phyloP scores from a whole-genome alignment of 2,888 invertebrate genomes.

The Pollenia griseotomentosa region DNA sequence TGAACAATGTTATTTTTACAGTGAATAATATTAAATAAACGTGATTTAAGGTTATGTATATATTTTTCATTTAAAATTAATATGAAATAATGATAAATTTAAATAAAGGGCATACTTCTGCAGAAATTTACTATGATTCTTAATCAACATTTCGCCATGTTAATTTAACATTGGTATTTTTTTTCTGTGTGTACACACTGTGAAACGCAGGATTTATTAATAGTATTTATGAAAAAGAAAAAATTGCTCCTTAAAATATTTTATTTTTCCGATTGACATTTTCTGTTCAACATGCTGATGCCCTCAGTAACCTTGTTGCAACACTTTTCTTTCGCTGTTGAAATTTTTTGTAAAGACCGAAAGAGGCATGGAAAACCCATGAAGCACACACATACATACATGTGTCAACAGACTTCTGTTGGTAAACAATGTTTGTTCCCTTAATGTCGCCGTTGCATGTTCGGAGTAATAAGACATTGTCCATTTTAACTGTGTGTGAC shows the following conservation, averaged over 20 bases:
- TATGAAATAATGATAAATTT: too few species aligned
- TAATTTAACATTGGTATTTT: too few species aligned
- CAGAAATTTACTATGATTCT: too few species aligned
- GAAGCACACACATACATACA: background rate
- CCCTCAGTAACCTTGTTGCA: conserved; percentile 45
- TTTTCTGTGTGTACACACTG: background rate
- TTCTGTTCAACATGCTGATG: conserved; percentile 14
- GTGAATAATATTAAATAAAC: too few species aligned
- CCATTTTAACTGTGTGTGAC: conserved; percentile 41
- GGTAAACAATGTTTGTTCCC: conserved; percentile 44
- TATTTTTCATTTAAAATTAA: too few species aligned
- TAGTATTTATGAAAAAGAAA: background rate
- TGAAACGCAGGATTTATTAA: background rate
- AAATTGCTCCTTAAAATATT: conserved; percentile 25
- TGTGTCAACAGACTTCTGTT: conserved; percentile 3
- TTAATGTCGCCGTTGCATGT: conserved; percentile 47
- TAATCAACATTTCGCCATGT: too few species aligned
- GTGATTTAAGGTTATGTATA: too few species aligned
- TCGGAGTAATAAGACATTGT: conserved; percentile 54
- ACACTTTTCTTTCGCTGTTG: conserved; percentile 27
- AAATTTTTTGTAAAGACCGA: background rate
- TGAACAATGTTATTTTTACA: too few species aligned
- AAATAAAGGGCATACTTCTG: too few species aligned
- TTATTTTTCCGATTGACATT: conserved; percentile 19
- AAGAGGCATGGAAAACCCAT: background rate